Conservation (phyloP, 1,140 invertebrate genomes). For the Rhizoglyphus robini region DNA sequence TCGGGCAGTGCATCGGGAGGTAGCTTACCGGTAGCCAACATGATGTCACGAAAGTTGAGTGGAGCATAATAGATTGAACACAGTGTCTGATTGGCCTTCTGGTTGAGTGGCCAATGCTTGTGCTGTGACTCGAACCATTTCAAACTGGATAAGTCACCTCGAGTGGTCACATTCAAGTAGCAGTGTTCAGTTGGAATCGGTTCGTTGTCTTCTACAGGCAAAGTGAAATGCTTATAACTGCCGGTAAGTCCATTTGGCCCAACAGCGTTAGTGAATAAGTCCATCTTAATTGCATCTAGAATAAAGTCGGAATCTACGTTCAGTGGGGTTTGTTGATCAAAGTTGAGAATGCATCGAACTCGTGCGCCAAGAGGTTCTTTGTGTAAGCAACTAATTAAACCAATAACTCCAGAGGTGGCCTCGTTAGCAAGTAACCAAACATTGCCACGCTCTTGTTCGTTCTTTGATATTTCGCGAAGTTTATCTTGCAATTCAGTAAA, state of each 20-base stretch:
- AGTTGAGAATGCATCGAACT: constrained; percentile 40
- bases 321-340: not conserved
- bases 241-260: constrained; percentile 14
- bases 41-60: constrained; percentile 24
- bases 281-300: constrained; percentile 33
- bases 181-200: constrained; percentile 55
- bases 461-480: constrained; percentile 16
- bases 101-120: constrained; percentile 35
- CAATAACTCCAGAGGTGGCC: constrained; percentile 51
- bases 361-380: constrained; percentile 61
- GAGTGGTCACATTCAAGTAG: constrained; percentile 73
- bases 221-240: constrained; percentile 30
- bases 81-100: constrained; percentile 41
- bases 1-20: constrained; percentile 79
- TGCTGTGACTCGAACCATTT: constrained; percentile 81
- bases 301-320: not conserved
- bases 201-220: constrained; percentile 29
- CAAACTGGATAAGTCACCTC: constrained; percentile 75
- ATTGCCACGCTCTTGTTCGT: not conserved
- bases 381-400: constrained; percentile 72
- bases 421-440: constrained; percentile 28
- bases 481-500: constrained; percentile 23
- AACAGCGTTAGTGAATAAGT: constrained; percentile 24
- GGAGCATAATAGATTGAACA: constrained; percentile 51
- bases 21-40: constrained; percentile 78